phyloP scores from a whole-genome alignment of 2,797 vertebrate genomes.

The Acanthurus tractus region DNA sequence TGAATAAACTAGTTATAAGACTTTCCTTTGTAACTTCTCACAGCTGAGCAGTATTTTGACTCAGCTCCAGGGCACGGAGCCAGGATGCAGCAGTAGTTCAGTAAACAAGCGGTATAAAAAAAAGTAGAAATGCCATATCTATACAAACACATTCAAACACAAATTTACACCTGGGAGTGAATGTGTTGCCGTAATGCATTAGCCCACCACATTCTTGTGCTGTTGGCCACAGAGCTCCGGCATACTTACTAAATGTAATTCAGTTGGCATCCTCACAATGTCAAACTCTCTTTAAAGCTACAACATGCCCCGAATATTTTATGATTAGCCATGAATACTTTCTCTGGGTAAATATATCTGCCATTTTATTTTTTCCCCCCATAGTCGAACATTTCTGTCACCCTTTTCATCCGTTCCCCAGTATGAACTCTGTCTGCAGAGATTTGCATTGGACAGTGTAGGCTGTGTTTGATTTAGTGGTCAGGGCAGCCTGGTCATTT shows the following conservation, averaged over 20 bases:
- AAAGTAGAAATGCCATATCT: slow-evolving; percentile 33
- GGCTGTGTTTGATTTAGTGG: slow-evolving; percentile 34
- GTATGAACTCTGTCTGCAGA: background rate
- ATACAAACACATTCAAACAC: slow-evolving; percentile 11
- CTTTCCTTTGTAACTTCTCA: slow-evolving; percentile 49
- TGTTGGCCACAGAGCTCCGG: slow-evolving; percentile 34
- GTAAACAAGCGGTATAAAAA: slow-evolving; percentile 36
- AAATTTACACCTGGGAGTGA: slow-evolving; percentile 46
- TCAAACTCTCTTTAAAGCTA: slow-evolving; percentile 41
- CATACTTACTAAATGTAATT: slow-evolving; percentile 41
- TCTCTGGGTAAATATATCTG: slow-evolving; percentile 10
- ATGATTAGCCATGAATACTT: slow-evolving; percentile 31
- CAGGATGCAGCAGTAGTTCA: slow-evolving; percentile 45
- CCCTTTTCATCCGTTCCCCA: background rate
- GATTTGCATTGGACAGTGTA: background rate
- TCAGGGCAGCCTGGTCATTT: slow-evolving; percentile 35
- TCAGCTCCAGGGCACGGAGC: slow-evolving; percentile 38
- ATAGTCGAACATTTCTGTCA: background rate
- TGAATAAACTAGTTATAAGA: slow-evolving; percentile 37
- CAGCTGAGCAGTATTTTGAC: slow-evolving; percentile 52
- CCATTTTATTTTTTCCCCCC: background rate
- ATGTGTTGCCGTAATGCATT: slow-evolving; percentile 39
- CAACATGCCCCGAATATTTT: slow-evolving; percentile 43
- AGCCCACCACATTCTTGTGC: slow-evolving; percentile 13
- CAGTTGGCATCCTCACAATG: slow-evolving; percentile 45